A percentile compares a stretch with the other conserved stretches of the same genome.
phyloP scores from a whole-genome alignment of 1,140 invertebrate species.

The Drosophila nigromelanica region DNA sequence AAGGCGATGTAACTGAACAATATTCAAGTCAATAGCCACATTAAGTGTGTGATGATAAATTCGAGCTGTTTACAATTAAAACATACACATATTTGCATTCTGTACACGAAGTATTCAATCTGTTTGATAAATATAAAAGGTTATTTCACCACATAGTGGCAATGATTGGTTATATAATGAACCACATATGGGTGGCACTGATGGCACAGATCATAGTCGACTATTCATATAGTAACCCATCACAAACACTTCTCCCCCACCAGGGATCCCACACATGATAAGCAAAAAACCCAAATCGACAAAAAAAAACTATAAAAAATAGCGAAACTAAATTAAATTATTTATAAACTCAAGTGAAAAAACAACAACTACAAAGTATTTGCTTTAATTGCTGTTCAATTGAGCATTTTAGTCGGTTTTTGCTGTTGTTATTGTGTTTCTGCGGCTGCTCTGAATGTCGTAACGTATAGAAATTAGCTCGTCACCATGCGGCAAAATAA shows the following conservation, averaged over 20 bases:
- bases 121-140: slow-evolving; percentile 15
- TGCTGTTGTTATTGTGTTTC: slow-evolving; percentile 10
- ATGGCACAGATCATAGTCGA: background rate
- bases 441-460: slow-evolving; percentile 26
- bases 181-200: background rate
- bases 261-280: slow-evolving; percentile 14
- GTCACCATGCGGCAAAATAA: slow-evolving; percentile 54
- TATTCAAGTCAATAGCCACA: slow-evolving; percentile 29
- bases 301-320: slow-evolving; percentile 11
- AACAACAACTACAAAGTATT: slow-evolving; percentile 21
- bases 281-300: slow-evolving; percentile 15
- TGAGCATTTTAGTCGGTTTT: slow-evolving; percentile 17
- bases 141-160: slow-evolving; percentile 34
- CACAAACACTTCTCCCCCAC: background rate
- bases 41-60: slow-evolving; percentile 23
- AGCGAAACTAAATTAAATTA: slow-evolving; percentile 16
- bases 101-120: background rate
- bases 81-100: background rate
- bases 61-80: slow-evolving; percentile 16
- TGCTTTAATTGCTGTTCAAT: slow-evolving; percentile 38
- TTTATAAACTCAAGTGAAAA: slow-evolving; percentile 33
- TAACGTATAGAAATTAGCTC: slow-evolving; percentile 36
- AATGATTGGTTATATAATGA: slow-evolving; percentile 8
- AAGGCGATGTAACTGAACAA: slow-evolving; percentile 38
- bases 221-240: background rate